Conservation (phyloP, 2,888 invertebrate species). For the Caenorhabditis drosophilae region DNA sequence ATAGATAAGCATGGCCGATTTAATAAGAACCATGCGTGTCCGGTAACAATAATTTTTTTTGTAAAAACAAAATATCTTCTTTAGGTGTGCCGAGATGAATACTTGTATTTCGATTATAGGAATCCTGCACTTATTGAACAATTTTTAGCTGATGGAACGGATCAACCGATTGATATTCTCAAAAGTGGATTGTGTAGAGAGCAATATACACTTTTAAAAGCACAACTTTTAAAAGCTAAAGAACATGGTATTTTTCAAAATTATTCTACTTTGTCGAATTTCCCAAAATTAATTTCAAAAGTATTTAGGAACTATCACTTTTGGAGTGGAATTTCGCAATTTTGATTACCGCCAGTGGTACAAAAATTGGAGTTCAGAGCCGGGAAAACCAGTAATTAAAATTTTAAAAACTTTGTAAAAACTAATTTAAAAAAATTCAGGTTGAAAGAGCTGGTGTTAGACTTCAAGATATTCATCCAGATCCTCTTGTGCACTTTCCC, state of each 20-base stretch:
- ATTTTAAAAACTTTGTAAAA: background rate
- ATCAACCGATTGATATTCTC: conserved; percentile 61
- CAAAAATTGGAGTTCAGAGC: conserved; percentile 49
- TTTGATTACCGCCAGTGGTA: conserved; percentile 65
- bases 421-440: conserved; percentile 12
- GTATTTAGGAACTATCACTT: conserved; percentile 57
- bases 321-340: conserved; percentile 62
- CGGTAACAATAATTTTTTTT: conserved; percentile 33
- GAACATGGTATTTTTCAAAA: conserved; percentile 55
- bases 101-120: conserved; percentile 67
- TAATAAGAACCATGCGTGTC: conserved; percentile 66
- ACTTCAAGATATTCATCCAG: conserved; percentile 62
- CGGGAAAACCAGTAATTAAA: conserved; percentile 36
- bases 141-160: conserved; percentile 59
- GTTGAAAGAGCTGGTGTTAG: conserved; percentile 50
- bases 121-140: conserved; percentile 63
- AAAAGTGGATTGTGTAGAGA: conserved; percentile 65
- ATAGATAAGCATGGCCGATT: conserved; percentile 64
- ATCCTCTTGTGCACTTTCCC: conserved; percentile 59
- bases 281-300: background rate
- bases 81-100: conserved; percentile 64
- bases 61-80: background rate
- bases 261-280: background rate
- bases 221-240: conserved; percentile 64
- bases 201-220: conserved; percentile 60